A percentile compares a stretch with the other conserved stretches of the same genome.
Evolutionary conservation across 2,888 invertebrate genomes (phyloP).

Genomic region (Prenolepis imparis): DNA sequence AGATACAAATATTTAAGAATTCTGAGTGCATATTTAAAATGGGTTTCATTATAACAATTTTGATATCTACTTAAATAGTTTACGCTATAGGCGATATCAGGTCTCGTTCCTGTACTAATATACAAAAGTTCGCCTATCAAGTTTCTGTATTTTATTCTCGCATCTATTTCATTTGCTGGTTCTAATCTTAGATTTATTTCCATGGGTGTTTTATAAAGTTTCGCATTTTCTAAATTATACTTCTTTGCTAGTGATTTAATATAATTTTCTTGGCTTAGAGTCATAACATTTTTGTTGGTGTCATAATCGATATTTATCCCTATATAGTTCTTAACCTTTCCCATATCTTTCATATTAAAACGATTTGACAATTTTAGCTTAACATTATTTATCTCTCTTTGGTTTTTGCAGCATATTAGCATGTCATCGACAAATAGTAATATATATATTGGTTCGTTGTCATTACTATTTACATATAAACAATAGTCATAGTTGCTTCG

Average conservation of each 20-base stretch:
- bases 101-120: neutral
- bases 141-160: constrained; percentile 11
- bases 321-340: constrained; percentile 36
- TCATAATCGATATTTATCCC: constrained; percentile 56
- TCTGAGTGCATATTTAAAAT: constrained; percentile 4
- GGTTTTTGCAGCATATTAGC: no score
- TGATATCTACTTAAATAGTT: constrained; percentile 31
- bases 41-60: constrained; percentile 11
- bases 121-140: constrained; percentile 28
- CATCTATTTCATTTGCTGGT: neutral
- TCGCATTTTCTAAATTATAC: constrained; percentile 40
- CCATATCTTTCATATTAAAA: constrained; percentile 58
- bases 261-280: constrained; percentile 35
- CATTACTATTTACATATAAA: no score
- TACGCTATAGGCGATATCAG: constrained; percentile 15
- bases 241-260: constrained; percentile 36
- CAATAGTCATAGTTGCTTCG: no score
- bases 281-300: constrained; percentile 23
- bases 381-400: no score
- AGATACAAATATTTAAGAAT: constrained; percentile 30
- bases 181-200: constrained; percentile 12
- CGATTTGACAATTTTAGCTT: constrained; percentile 22
- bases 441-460: no score
- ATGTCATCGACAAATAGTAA: no score
- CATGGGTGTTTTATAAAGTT: constrained; percentile 41